Evolutionary conservation across 2,797 vertebrate species (phyloP), one percentile per base, ranked within the genome.

Genomic region (Nyctalus aviator): DNA sequence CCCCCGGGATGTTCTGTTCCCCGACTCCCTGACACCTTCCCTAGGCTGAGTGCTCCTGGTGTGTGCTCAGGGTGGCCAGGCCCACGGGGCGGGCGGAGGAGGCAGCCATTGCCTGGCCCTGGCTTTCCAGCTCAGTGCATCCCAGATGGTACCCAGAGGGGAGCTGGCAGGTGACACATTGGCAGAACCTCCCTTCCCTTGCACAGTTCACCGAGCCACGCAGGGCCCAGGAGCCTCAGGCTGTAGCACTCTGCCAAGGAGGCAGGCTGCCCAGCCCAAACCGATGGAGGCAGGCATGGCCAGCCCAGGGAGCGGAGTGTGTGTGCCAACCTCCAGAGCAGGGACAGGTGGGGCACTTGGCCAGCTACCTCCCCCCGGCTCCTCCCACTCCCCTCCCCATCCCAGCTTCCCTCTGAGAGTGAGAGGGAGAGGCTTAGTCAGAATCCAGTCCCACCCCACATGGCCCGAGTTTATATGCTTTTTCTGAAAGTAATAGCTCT

Each of bases 91-190:
- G 0, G 73, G 79, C 1, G 0, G 84, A 68, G 27, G 68, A 79
- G 64, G 84, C 68, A 4, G 91, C 91, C 76, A 44, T 91, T 94
- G 96, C 93, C 57, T 44, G 0, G 35, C 69, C 62, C 13, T 3
- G 20, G 15, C 30, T 92, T 92, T 77, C 32, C 25, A 15, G 55
- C 68, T 93, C 96, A 91, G 94, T 32, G 37, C 37, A 48, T 96
- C 96, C 98, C 98, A 98, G 98, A 98, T 98, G 98, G 98, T 72
- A 66, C 95, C 93, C 94, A 41, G 91, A 23, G 95, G 97, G 96
- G 97, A 98, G 96, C 96, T 98, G 98, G 98, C 98, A 55, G 1
- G 89, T 53, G 75, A 97, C 78, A 93, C 7, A 41, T 91, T 98
- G 98, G 98, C 98, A 98, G 79, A 97, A 86, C 69, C 88, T 96